Evolutionary conservation across 2,113 vertebrate species (phyloP), one percentile per base, ranked within the genome.

Genomic region (Lophotis ruficrista): DNA sequence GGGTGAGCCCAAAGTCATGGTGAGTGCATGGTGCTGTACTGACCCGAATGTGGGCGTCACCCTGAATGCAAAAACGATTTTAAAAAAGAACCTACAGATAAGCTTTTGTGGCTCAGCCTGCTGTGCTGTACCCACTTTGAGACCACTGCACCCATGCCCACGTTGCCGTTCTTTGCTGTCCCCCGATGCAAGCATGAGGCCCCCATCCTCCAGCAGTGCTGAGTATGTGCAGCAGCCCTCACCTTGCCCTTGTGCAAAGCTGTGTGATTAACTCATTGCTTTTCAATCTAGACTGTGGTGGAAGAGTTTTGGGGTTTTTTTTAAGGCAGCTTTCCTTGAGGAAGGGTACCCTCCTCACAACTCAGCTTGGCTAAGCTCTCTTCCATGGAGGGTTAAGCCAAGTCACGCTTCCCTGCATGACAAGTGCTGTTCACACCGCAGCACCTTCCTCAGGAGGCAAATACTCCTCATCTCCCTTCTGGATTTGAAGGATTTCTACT

Each of bases 341-440:
- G 31, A 68, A 71, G 15, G 10, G 17, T 66, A 22, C 7, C 11
- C 28, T 69, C 5, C 21, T 51, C 21, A 14, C 15, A 60, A 16
- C 23, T 70, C 56, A 47, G 16, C 54, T 51, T 66, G 37, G 25
- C 28, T 15, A 4, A 33, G 17, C 61, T 71, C 71, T 53, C 8
- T 86, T 56, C 23, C 10, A 7, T 16, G 1, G 35, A 12, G 33
- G 6, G 7, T 17, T 64, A 54, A 25, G 21, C 21, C n/a, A 12
- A 0, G 0, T 28, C 6, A 3, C 2, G 1, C n/a, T 78, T 33
- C 45, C 33, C 51, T 7, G 0, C 6, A 4, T 18, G 7, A 45
- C 12, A 14, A 23, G 51, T 25, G 27, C 56, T 37, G 4, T 25
- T 81, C 35, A 10, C 50, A 16, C 28, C 1, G 0, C 64, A 47